These are phyloP conservation scores for Eueremaeus valkanovi DNA, from an alignment of 2,888 invertebrate species.

Conservation along the genomic window DNA sequence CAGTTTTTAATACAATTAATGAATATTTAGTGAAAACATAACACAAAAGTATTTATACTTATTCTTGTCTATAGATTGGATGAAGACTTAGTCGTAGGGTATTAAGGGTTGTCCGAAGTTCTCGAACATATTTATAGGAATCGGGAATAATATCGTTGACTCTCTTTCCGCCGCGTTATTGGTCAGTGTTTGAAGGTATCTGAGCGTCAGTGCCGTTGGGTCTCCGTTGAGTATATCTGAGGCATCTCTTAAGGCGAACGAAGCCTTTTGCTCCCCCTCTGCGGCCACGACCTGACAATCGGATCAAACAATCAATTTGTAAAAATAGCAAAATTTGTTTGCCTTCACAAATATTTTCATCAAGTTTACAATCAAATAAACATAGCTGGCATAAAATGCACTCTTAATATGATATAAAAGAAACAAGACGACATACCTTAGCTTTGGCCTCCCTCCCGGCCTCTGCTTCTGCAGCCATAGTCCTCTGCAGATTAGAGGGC, in stretches of 20 bases:
- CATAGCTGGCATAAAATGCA: too few species aligned
- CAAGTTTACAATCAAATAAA: too few species aligned
- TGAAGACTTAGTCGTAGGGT: too few species aligned
- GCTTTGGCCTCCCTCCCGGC: constrained; percentile 73
- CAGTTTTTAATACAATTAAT: too few species aligned
- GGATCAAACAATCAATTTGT: too few species aligned
- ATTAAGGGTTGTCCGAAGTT: neutral
- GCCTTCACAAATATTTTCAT: too few species aligned
- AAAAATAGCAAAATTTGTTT: too few species aligned
- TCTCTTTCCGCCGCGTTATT: constrained; percentile 90
- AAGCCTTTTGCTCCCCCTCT: constrained; percentile 94
- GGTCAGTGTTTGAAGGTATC: constrained; percentile 82
- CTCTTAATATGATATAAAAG: too few species aligned
- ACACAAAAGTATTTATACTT: too few species aligned
- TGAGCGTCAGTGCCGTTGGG: constrained; percentile 50
- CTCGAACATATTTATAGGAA: constrained; percentile 38
- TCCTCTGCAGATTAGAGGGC: constrained; percentile 69
- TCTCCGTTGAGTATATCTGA: constrained; percentile 54
- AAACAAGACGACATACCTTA: constrained; percentile 60
- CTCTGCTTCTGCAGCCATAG: constrained; percentile 81
- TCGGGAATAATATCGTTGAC: constrained; percentile 86
- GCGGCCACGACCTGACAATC: constrained; percentile 86
- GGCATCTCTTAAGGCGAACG: constrained; percentile 57
- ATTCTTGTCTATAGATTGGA: neutral
- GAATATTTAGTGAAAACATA: too few species aligned